Conservation (phyloP, 1,140 invertebrate genomes). For the Cherax quadricarinatus region DNA sequence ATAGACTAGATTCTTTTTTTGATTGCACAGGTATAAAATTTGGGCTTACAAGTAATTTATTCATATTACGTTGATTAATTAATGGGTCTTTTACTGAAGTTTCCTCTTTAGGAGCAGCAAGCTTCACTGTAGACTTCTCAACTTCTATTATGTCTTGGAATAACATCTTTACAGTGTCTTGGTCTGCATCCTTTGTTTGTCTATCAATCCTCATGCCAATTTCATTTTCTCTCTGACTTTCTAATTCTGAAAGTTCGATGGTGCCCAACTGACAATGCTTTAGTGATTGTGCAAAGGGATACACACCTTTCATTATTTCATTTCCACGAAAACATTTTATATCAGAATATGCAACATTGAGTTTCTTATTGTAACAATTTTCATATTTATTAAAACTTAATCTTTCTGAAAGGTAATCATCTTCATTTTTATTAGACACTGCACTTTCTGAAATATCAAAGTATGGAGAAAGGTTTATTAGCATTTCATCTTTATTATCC, state of each 20-base stretch:
- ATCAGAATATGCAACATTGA: neutral
- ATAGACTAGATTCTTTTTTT: neutral
- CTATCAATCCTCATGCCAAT: neutral
- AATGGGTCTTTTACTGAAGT: neutral
- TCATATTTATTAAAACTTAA: neutral
- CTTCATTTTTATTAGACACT: neutral
- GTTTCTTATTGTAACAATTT: neutral
- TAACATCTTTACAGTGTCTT: neutral
- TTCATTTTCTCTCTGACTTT: neutral
- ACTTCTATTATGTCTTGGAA: neutral
- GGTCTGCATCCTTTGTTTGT: neutral
- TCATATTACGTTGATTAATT: neutral
- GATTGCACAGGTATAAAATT: neutral
- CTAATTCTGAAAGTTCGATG: neutral
- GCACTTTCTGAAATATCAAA: neutral
- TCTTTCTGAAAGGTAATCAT: neutral
- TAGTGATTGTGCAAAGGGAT: neutral
- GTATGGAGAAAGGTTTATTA: neutral
- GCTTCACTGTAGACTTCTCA: neutral
- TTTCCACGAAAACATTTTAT: neutral
- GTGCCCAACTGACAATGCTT: neutral
- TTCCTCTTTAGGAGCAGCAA: neutral
- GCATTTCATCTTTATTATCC: neutral
- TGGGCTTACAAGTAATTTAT: neutral
- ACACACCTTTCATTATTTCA: neutral